Percentiles rank a stretch among this genome's conserved stretches.
phyloP scores from a whole-genome alignment of 2,797 vertebrate species.

The Scarus forsteni region DNA sequence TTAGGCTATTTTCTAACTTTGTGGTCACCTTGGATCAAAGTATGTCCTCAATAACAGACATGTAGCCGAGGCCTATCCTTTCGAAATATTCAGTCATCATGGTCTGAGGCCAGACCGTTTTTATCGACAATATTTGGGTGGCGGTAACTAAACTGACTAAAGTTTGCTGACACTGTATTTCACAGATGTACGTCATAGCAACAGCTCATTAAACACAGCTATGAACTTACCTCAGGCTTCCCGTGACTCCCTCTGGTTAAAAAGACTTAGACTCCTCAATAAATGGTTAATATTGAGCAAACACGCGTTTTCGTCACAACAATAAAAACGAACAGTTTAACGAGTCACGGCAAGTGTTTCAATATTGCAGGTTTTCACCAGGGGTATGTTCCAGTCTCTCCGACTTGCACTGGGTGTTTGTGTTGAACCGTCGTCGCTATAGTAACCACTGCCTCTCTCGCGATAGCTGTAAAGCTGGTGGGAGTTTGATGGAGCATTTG shows the following conservation, averaged over 20 bases:
- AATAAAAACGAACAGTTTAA: neutral
- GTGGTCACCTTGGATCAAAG: no score
- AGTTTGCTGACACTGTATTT: no score
- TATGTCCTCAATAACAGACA: no score
- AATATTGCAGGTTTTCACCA: neutral
- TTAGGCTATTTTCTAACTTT: no score
- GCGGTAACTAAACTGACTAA: no score
- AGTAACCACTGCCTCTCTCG: constrained; percentile 62
- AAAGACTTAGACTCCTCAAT: neutral
- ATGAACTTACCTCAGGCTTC: constrained; percentile 25
- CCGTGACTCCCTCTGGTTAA: neutral
- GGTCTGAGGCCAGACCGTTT: no score
- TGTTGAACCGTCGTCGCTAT: constrained; percentile 62
- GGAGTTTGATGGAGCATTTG: neutral
- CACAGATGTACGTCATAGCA: no score
- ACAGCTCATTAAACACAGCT: neutral
- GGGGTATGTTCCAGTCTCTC: neutral
- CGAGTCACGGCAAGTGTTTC: neutral
- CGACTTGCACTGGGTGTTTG: neutral
- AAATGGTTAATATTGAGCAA: no score
- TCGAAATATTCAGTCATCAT: no score
- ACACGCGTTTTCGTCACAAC: neutral
- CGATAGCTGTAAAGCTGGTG: constrained; percentile 37
- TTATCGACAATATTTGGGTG: no score
- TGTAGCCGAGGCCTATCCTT: no score